Evolutionary conservation across 1,140 invertebrate genomes (phyloP).

Genomic region (Dolichoris vasculosae): DNA sequence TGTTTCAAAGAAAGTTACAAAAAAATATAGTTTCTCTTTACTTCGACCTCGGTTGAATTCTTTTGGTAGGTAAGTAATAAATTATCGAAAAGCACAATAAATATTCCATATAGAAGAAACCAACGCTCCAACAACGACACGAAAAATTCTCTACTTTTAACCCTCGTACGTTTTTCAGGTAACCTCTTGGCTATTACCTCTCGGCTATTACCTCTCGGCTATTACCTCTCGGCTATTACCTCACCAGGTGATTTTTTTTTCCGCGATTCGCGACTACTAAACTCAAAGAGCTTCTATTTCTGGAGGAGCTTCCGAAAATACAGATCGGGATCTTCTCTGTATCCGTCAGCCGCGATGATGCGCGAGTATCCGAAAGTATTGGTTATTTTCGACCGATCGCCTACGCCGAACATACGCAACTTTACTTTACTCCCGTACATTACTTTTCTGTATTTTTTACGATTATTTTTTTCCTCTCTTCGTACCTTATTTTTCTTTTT

Average conservation of each 20-base stretch:
- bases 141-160: background rate
- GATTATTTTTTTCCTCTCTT: background rate
- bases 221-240: too few relatives aligned
- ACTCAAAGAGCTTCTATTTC: constrained; percentile 59
- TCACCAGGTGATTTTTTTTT: constrained; percentile 38
- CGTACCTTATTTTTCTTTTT: background rate
- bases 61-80: background rate
- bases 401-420: constrained; percentile 42
- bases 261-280: background rate
- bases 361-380: constrained; percentile 58
- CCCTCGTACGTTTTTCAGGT: background rate
- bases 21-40: background rate
- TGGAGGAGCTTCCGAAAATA: constrained; percentile 60
- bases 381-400: constrained; percentile 62
- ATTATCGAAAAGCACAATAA: background rate
- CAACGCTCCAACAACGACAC: background rate
- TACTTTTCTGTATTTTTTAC: background rate
- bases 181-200: too few relatives aligned
- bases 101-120: background rate
- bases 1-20: background rate
- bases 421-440: background rate
- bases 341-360: constrained; percentile 33
- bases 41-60: background rate
- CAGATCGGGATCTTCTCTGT: constrained; percentile 54
- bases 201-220: too few relatives aligned